phyloP scores from a whole-genome alignment of 2,113 vertebrate genomes.

The Planiliza haematocheilus region DNA sequence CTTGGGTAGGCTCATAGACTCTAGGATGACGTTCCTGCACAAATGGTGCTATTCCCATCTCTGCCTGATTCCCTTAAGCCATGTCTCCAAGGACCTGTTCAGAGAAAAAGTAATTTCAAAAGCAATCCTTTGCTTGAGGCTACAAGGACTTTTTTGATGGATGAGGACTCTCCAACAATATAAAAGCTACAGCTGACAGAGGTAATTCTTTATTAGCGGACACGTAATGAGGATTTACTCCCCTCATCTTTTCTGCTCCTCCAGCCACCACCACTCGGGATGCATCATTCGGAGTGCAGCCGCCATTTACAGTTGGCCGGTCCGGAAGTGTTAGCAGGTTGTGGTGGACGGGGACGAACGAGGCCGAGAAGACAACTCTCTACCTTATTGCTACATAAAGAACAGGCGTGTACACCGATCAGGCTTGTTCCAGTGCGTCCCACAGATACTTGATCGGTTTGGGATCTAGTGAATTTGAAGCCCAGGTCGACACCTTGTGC shows the following conservation, averaged over 20 bases:
- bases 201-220: slow-evolving; percentile 82
- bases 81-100: slow-evolving; percentile 67
- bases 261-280: slow-evolving; percentile 60
- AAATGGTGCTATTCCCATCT: slow-evolving; percentile 52
- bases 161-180: slow-evolving; percentile 70
- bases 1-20: slow-evolving; percentile 37
- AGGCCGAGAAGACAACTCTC: slow-evolving; percentile 9
- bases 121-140: slow-evolving; percentile 78
- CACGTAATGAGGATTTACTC: slow-evolving; percentile 80
- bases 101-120: slow-evolving; percentile 79
- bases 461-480: no score
- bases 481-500: no score
- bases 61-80: slow-evolving; percentile 40
- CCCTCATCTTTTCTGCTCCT: slow-evolving; percentile 40
- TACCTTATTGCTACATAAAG: slow-evolving; percentile 13
- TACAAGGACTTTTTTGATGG: slow-evolving; percentile 65
- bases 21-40: slow-evolving; percentile 32
- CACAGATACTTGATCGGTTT: no score
- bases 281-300: slow-evolving; percentile 17
- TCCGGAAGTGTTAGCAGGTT: slow-evolving; percentile 28
- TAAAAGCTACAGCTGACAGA: slow-evolving; percentile 61
- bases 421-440: no score
- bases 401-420: no score
- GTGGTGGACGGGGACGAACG: slow-evolving; percentile 17
- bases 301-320: slow-evolving; percentile 18